Conservation (phyloP, 2,888 invertebrate genomes). For the Tetropium fuscum region DNA sequence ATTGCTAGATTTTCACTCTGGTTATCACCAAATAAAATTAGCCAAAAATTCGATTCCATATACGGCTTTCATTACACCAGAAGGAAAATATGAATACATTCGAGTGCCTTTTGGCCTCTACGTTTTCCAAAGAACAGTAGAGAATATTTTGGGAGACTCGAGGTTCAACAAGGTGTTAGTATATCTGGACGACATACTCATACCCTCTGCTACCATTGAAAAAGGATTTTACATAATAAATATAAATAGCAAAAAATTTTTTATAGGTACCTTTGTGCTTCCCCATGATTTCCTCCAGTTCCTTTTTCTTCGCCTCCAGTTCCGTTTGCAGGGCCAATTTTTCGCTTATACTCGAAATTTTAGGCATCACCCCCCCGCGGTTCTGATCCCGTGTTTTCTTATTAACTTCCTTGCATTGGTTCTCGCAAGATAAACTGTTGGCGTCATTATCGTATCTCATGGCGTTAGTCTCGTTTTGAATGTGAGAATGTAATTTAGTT, state of each 20-base stretch:
- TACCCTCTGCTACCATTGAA: not conserved
- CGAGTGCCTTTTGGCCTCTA: too few relatives aligned
- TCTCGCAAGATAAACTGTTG: slow-evolving; percentile 47
- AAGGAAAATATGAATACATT: too few relatives aligned
- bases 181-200: too few relatives aligned
- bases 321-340: slow-evolving; percentile 71
- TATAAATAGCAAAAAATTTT: not conserved
- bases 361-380: too few relatives aligned
- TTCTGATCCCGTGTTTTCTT: slow-evolving; percentile 48
- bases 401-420: slow-evolving; percentile 60
- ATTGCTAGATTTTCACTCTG: too few relatives aligned
- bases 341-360: slow-evolving; percentile 66
- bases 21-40: too few relatives aligned
- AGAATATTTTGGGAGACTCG: too few relatives aligned
- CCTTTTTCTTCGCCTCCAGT: slow-evolving; percentile 74
- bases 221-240: not conserved
- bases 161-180: too few relatives aligned
- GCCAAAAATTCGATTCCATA: too few relatives aligned
- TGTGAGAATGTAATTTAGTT: slow-evolving; percentile 38
- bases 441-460: slow-evolving; percentile 49
- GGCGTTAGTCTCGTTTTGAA: slow-evolving; percentile 36
- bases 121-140: too few relatives aligned
- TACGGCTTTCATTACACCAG: too few relatives aligned
- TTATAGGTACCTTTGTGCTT: slow-evolving; percentile 69
- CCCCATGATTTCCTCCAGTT: slow-evolving; percentile 75